Evolutionary conservation across 1,140 invertebrate species (phyloP).

Genomic region (Camponotus floridanus): DNA sequence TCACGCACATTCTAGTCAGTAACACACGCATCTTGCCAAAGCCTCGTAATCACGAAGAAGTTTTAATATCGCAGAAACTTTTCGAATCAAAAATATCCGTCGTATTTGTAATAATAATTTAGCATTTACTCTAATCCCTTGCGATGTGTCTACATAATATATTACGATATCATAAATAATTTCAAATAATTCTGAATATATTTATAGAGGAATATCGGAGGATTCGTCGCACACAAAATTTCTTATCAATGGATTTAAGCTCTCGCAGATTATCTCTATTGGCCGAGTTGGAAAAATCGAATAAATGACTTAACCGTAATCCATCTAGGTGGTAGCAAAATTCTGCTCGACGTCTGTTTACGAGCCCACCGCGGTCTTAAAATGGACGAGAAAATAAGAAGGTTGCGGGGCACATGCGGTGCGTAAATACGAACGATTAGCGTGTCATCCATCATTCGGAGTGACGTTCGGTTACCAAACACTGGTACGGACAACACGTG

Average conservation of each 20-base stretch:
- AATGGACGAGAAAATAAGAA: conserved; percentile 68
- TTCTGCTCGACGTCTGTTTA: conserved; percentile 38
- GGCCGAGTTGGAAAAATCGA: conserved; percentile 1
- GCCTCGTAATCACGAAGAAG: conserved; percentile 24
- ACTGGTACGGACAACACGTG: conserved; percentile 70
- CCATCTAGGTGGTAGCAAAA: conserved; percentile 8
- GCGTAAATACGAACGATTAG: conserved; percentile 82
- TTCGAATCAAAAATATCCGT: conserved; percentile 24
- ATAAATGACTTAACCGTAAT: conserved; percentile 28
- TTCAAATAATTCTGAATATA: neutral
- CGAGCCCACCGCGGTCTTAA: conserved; percentile 21
- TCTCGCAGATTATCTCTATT: neutral
- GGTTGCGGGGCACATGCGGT: conserved; percentile 60
- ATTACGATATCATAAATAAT: neutral
- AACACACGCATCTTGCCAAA: conserved; percentile 55
- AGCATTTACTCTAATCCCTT: conserved; percentile 22
- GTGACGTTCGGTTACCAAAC: conserved; percentile 75
- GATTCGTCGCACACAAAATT: neutral
- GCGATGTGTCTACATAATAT: neutral
- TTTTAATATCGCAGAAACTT: conserved; percentile 27
- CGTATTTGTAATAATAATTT: conserved; percentile 44
- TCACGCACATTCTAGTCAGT: conserved; percentile 51
- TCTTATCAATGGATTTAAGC: neutral
- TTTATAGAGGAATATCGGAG: neutral
- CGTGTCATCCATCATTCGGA: conserved; percentile 79